phyloP scores from a whole-genome alignment of 2,888 invertebrate species.

The Onthophagus sagittarius region DNA sequence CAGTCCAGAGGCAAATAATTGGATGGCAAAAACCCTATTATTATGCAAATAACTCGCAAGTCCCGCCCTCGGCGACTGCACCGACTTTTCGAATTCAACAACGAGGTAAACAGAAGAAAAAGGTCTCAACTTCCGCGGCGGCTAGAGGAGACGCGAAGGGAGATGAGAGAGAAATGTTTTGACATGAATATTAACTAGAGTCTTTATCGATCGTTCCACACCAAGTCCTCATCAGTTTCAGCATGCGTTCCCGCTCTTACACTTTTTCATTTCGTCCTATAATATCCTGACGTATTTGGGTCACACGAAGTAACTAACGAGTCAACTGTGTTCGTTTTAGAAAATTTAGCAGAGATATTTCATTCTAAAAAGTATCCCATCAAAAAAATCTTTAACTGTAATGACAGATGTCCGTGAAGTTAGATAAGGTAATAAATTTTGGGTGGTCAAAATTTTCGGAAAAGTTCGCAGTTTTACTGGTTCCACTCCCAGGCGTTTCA shows the following conservation, averaged over 20 bases:
- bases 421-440: no score
- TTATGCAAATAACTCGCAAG: not conserved
- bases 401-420: no score
- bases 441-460: no score
- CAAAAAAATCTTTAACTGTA: no score
- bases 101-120: not conserved
- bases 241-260: not conserved
- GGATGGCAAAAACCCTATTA: not conserved
- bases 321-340: not conserved
- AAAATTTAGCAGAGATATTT: no score
- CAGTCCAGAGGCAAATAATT: not conserved
- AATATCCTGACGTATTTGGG: not conserved
- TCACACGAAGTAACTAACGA: not conserved
- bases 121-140: not conserved
- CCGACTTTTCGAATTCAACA: not conserved
- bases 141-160: conserved; percentile 9
- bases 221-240: not conserved
- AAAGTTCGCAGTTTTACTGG: no score
- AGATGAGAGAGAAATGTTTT: conserved; percentile 16
- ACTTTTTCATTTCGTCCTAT: not conserved
- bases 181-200: conserved; percentile 21
- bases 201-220: conserved; percentile 12
- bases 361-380: no score
- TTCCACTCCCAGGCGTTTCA: no score
- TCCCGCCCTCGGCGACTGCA: not conserved